Evolutionary conservation across 1,140 invertebrate species (phyloP).

Genomic region (Heliconius eleuchia): DNA sequence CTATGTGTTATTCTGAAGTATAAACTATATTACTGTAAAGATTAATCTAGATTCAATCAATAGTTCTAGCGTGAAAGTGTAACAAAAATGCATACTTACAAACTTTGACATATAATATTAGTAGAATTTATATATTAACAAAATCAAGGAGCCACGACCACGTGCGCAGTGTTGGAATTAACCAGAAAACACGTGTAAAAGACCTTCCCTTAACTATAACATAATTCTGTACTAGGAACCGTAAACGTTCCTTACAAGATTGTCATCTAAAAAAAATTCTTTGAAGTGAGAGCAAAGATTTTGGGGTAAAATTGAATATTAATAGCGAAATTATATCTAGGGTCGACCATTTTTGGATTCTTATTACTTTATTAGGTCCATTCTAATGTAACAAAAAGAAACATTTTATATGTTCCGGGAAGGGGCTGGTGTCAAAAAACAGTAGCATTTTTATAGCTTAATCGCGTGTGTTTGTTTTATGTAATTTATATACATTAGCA

Average conservation of each 20-base stretch:
- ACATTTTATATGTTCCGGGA: slow-evolving; percentile 69
- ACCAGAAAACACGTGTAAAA: slow-evolving; percentile 11
- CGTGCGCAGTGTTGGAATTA: neutral
- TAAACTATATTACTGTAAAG: too few relatives aligned
- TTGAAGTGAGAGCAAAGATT: slow-evolving; percentile 69
- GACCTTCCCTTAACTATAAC: slow-evolving; percentile 1
- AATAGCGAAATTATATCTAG: slow-evolving; percentile 76
- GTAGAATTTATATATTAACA: neutral
- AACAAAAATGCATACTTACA: too few relatives aligned
- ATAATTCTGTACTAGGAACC: slow-evolving; percentile 62
- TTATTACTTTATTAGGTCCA: slow-evolving; percentile 78
- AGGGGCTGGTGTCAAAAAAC: slow-evolving; percentile 75
- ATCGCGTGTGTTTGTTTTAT: slow-evolving; percentile 70
- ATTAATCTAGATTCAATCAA: too few relatives aligned
- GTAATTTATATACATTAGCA: slow-evolving; percentile 58
- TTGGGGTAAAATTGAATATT: slow-evolving; percentile 79
- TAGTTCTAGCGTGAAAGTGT: too few relatives aligned
- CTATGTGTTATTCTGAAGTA: too few relatives aligned
- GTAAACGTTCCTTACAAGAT: slow-evolving; percentile 67
- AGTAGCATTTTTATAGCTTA: slow-evolving; percentile 77
- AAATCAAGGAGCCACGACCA: neutral
- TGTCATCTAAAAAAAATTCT: slow-evolving; percentile 72
- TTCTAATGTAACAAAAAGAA: slow-evolving; percentile 72
- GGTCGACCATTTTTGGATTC: slow-evolving; percentile 57
- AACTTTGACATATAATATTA: too few relatives aligned